A percentile compares a stretch with the other conserved stretches of the same genome.
These are phyloP conservation scores for Cordilura impudica DNA, from an alignment of 2,888 invertebrate species.

Conservation along the genomic window DNA sequence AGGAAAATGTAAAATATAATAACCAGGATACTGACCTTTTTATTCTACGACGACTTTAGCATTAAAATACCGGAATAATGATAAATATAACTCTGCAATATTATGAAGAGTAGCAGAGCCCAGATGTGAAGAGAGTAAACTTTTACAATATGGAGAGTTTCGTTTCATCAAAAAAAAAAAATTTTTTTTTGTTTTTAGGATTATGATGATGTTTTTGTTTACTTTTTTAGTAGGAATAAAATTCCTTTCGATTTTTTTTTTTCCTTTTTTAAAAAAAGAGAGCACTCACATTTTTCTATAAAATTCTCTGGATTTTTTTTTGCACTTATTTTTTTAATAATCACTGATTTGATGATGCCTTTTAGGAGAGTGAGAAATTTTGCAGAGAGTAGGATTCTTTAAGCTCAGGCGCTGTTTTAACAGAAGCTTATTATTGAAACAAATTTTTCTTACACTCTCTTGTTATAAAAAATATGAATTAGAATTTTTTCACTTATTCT, in stretches of 20 bases:
- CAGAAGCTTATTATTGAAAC: slow-evolving; percentile 24
- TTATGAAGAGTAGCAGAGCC: neutral
- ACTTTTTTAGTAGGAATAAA: neutral
- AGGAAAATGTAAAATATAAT: slow-evolving; percentile 46
- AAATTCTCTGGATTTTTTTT: neutral
- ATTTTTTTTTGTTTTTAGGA: neutral
- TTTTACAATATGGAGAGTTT: neutral
- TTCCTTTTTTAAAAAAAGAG: slow-evolving; percentile 4
- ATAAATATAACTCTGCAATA: slow-evolving; percentile 24
- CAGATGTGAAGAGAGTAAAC: neutral
- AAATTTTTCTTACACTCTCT: slow-evolving; percentile 18
- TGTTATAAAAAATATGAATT: neutral
- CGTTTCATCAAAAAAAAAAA: neutral
- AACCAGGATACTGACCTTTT: slow-evolving; percentile 65
- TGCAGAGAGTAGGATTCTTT: slow-evolving; percentile 26
- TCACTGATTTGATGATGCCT: no score
- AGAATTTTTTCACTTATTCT: slow-evolving; percentile 4
- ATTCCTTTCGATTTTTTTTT: neutral
- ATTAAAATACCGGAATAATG: slow-evolving; percentile 60
- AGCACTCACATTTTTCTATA: slow-evolving; percentile 13
- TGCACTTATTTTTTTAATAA: neutral
- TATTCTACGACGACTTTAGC: slow-evolving; percentile 35
- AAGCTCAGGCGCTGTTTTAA: slow-evolving; percentile 30
- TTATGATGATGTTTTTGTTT: neutral
- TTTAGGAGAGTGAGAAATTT: slow-evolving; percentile 6